Evolutionary conservation across 2,113 vertebrate species (phyloP), one percentile per base, ranked within the genome.

Genomic region (Hyperoodon ampullatus): DNA sequence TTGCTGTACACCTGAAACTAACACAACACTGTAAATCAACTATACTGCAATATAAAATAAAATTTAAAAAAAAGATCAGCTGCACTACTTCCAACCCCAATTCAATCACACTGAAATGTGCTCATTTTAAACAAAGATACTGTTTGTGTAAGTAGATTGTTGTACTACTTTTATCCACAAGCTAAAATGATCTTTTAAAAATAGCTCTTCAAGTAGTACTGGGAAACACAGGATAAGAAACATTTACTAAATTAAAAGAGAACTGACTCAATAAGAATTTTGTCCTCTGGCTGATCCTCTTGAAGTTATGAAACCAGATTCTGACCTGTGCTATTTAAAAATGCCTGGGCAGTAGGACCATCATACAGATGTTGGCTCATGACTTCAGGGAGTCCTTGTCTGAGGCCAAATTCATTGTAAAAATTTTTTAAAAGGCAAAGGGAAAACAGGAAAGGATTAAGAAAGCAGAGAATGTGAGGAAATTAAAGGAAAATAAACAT

Each of bases 161-260:
- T 91, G 50, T 53, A 71, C 53, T 39, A 10, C 42, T 75, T 94
- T 94, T 84, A 95, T 68, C 92, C 83, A 84, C 87, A 97, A 85
- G 81, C 83, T 88, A 96, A 96, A 72, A 88, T 3, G 4, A 77
- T 65, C 35, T 95, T 96, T 92, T 81, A 65, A 94, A 96, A 93
- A 96, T 28, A 94, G 72, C 80, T 87, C 77, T 75, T 80, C 71
- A 84, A 50, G 68, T 82, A 68, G 75, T 44, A 16, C 44, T 70
- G 30, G 60, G 86, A 91, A 96, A 65, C 82, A 28, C 30, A 30
- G 30, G 87, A 35, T 33, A 87, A 87, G 72, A 92, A 95, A 87
- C 65, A 95, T 71, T 93, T 58, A 88, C 92, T 93, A 97, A 94
- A 95, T 92, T 92, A 89, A 97, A 95, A 91, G 81, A 91, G 93